These are phyloP conservation scores for Hybos culiciformis DNA, from an alignment of 2,888 invertebrate genomes.

Conservation along the genomic window DNA sequence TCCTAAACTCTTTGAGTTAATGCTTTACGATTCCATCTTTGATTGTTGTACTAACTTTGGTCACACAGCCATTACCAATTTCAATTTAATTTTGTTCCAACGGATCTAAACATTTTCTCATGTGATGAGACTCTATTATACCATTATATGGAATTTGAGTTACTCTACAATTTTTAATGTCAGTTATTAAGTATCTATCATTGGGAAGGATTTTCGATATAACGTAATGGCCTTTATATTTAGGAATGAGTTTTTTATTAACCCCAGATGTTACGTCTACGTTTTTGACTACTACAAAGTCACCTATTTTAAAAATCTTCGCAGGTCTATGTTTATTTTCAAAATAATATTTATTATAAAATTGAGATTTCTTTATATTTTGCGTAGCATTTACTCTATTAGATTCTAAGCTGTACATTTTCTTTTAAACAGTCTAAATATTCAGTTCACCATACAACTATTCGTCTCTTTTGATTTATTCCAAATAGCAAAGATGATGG, in stretches of 20 bases:
- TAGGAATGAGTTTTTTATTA: constrained; percentile 19
- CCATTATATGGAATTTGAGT: not conserved
- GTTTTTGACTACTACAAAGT: constrained; percentile 19
- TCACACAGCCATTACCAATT: too few species aligned
- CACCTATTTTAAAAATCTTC: constrained; percentile 7
- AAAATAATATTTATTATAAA: not conserved
- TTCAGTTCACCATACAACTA: constrained; percentile 13
- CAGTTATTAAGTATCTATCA: not conserved
- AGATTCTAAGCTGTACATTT: not conserved
- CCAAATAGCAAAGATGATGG: constrained; percentile 21
- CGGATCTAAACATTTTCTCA: too few species aligned
- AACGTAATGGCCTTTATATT: constrained; percentile 2
- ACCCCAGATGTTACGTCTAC: constrained; percentile 14
- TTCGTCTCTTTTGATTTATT: constrained; percentile 16
- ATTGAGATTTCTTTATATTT: constrained; percentile 1
- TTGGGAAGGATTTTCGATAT: not conserved
- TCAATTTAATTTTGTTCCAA: too few species aligned
- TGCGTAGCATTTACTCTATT: not conserved
- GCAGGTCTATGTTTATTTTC: not conserved
- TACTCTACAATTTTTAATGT: not conserved
- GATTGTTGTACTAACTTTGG: too few species aligned
- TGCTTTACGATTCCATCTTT: too few species aligned
- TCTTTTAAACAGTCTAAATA: constrained; percentile 4
- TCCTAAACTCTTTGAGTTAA: too few species aligned
- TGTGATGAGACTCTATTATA: too few species aligned